These are phyloP conservation scores for Cyclopterus lumpus DNA, from an alignment of 2,797 vertebrate species.

Conservation along the genomic window DNA sequence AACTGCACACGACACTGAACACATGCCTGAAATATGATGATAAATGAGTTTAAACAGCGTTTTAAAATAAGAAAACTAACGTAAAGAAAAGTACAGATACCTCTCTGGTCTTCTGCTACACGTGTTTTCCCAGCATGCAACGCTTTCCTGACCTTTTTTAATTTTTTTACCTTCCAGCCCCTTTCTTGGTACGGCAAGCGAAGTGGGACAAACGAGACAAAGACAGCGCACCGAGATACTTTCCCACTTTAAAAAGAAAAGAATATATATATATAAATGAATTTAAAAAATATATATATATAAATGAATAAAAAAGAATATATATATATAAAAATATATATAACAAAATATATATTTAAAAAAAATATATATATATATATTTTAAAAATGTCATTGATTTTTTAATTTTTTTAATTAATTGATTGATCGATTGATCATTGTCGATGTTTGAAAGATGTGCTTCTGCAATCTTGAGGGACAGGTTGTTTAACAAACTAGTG, in stretches of 20 bases:
- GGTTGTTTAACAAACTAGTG: neutral
- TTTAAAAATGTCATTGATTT: no score
- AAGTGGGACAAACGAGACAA: constrained; percentile 24
- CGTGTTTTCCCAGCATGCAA: constrained; percentile 80
- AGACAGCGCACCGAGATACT: neutral
- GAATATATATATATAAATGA: no score
- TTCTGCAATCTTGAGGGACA: no score
- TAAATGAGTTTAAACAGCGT: rapidly evolving
- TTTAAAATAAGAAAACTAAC: neutral
- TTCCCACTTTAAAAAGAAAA: neutral
- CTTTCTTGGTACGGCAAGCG: constrained; percentile 45
- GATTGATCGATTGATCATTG: no score
- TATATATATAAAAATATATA: no score
- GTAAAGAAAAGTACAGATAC: neutral
- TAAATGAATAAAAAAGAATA: no score
- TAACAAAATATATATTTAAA: no score
- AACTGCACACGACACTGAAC: neutral
- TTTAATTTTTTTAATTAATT: no score
- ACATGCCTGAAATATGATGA: rapidly evolving
- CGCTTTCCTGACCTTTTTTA: neutral
- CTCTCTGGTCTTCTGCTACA: constrained; percentile 21
- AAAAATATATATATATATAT: no score
- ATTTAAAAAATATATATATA: no score
- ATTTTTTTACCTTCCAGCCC: constrained; percentile 9
- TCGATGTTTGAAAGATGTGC: no score